phyloP scores from a whole-genome alignment of 2,113 vertebrate genomes.

The Lathamus discolor region DNA sequence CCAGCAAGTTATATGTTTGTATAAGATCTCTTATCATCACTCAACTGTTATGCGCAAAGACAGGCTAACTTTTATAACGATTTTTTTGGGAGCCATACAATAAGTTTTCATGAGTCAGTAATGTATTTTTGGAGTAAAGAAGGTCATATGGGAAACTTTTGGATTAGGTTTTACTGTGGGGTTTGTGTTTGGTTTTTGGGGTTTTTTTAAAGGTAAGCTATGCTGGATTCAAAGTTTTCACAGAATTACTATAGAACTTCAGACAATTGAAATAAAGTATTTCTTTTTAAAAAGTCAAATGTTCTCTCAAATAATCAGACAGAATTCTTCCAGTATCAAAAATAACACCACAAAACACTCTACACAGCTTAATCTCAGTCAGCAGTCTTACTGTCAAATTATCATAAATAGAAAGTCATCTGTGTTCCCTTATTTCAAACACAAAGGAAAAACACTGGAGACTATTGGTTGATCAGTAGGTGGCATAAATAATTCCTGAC shows the following conservation, averaged over 20 bases:
- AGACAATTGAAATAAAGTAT: slow-evolving; percentile 3
- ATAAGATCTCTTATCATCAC: neutral
- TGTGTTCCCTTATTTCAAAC: slow-evolving; percentile 26
- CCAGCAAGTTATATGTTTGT: neutral
- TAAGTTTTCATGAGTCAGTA: neutral
- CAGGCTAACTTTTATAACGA: neutral
- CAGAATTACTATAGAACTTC: neutral
- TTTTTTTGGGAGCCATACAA: neutral
- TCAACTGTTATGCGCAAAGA: neutral
- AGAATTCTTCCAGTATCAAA: neutral
- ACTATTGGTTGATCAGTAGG: slow-evolving; percentile 29
- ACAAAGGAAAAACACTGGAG: neutral
- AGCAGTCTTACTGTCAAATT: slow-evolving; percentile 22
- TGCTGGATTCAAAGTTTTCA: neutral
- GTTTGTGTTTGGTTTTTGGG: neutral
- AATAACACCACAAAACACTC: slow-evolving; percentile 7
- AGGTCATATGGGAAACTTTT: neutral
- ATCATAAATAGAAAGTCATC: neutral
- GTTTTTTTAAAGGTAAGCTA: neutral
- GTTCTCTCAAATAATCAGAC: slow-evolving; percentile 30
- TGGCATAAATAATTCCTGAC: slow-evolving; percentile 33
- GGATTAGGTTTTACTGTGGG: neutral
- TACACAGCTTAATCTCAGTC: neutral
- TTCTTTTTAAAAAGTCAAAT: neutral
- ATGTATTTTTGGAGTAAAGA: neutral